phyloP scores from a whole-genome alignment of 2,113 vertebrate genomes.

The Coturnix japonica region DNA sequence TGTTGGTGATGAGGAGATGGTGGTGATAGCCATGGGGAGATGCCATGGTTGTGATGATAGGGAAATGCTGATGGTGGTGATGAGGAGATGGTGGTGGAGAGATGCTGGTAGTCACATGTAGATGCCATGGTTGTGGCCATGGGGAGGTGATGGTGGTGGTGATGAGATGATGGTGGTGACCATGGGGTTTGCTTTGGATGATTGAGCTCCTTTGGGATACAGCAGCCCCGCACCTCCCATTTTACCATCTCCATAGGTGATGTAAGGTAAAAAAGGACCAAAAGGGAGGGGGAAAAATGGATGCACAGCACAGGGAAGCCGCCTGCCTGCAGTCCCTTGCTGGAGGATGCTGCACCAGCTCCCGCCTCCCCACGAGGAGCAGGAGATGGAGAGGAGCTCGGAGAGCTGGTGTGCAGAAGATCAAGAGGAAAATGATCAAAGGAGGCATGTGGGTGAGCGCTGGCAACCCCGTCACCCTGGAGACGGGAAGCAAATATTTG shows the following conservation, averaged over 20 bases:
- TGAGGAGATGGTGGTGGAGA: no score
- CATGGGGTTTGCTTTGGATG: neutral
- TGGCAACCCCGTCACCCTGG: constrained; percentile 59
- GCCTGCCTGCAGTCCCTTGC: neutral
- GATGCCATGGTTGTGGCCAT: no score
- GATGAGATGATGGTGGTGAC: no score
- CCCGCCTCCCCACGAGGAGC: neutral
- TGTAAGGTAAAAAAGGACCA: neutral
- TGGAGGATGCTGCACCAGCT: neutral
- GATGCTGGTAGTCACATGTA: no score
- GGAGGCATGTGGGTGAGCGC: constrained; percentile 58
- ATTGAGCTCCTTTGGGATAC: neutral
- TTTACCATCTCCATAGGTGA: neutral
- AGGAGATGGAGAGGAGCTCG: neutral
- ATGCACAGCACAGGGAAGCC: neutral
- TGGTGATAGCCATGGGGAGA: no score
- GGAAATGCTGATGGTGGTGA: no score
- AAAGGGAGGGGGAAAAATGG: fast-evolving
- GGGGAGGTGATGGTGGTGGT: neutral
- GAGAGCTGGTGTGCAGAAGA: neutral
- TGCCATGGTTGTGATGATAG: no score
- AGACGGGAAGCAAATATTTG: constrained; percentile 65
- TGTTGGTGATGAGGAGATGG: no score
- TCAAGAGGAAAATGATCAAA: constrained; percentile 62
- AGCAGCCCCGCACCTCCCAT: neutral